Evolutionary conservation across 2,888 invertebrate genomes (phyloP).

Genomic region (Spialia ferax): DNA sequence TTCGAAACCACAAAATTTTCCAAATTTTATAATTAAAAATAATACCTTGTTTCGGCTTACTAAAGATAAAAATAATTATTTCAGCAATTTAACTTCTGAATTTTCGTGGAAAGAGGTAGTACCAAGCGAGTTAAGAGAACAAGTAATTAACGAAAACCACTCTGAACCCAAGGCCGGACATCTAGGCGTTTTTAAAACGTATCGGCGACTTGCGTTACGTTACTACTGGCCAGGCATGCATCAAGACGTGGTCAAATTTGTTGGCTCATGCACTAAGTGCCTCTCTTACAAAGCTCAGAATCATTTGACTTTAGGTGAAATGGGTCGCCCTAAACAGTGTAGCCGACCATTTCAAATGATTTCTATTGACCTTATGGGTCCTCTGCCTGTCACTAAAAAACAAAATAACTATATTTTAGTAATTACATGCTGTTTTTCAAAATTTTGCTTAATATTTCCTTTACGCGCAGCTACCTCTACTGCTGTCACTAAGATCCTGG

Average conservation of each 20-base stretch:
- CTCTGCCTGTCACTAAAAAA: slow-evolving; percentile 38
- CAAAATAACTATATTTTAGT: slow-evolving; percentile 38
- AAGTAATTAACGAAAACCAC: background rate
- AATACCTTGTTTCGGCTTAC: too few relatives aligned
- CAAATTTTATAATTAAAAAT: too few relatives aligned
- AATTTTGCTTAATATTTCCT: slow-evolving; percentile 39
- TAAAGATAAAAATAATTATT: too few relatives aligned
- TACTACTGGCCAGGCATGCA: slow-evolving; percentile 43
- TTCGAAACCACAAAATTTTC: too few relatives aligned
- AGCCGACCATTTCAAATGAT: slow-evolving; percentile 40
- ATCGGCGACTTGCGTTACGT: slow-evolving; percentile 41
- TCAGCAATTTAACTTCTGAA: too few relatives aligned
- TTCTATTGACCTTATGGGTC: slow-evolving; percentile 42
- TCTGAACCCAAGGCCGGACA: slow-evolving; percentile 33
- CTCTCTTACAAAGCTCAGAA: slow-evolving; percentile 39
- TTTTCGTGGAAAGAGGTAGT: background rate
- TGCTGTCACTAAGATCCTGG: slow-evolving; percentile 39
- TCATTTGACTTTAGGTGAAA: slow-evolving; percentile 32
- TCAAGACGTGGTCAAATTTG: slow-evolving; percentile 42
- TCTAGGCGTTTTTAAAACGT: slow-evolving; percentile 48
- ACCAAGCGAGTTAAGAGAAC: background rate
- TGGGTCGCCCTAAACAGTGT: slow-evolving; percentile 42
- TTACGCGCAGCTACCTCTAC: slow-evolving; percentile 36
- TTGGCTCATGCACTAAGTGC: slow-evolving; percentile 39
- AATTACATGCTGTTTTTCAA: slow-evolving; percentile 42